Conservation (phyloP, 2,113 vertebrate genomes). For the Bothrops jararaca region DNA sequence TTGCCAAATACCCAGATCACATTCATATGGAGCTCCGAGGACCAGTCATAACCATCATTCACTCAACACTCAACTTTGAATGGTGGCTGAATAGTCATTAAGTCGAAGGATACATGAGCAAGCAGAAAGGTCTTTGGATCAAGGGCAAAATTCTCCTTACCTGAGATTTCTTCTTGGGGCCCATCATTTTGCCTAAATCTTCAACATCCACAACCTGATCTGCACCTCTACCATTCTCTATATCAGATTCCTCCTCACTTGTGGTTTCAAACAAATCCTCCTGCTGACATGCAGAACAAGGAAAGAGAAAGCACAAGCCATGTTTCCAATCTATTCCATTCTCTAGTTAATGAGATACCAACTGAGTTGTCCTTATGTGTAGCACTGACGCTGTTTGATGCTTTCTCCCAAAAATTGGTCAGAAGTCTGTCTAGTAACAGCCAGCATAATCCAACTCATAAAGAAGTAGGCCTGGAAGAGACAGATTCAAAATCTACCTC, state of each 20-base stretch:
- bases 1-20: not conserved
- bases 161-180: conserved; percentile 78
- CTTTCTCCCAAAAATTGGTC: not conserved
- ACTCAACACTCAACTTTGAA: not conserved
- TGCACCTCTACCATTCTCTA: conserved; percentile 41
- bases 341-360: not conserved
- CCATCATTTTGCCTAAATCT: conserved; percentile 86
- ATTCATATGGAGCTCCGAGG: not conserved
- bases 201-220: conserved; percentile 83
- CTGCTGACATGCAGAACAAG: conserved; percentile 35
- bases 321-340: not conserved
- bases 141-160: conserved; percentile 57
- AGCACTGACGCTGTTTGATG: not conserved
- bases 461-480: not conserved
- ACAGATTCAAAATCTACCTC: not conserved
- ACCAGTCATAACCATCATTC: not conserved
- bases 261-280: conserved; percentile 80
- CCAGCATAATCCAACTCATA: not conserved
- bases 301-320: not conserved
- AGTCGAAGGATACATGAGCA: not conserved
- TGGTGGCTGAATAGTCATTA: not conserved
- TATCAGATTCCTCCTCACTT: conserved; percentile 76
- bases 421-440: not conserved
- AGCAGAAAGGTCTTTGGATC: not conserved
- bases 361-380: not conserved